Base-by-base conservation (phyloP, 2,888 invertebrate genomes). In the Sinhomidia bicolor region DNA sequence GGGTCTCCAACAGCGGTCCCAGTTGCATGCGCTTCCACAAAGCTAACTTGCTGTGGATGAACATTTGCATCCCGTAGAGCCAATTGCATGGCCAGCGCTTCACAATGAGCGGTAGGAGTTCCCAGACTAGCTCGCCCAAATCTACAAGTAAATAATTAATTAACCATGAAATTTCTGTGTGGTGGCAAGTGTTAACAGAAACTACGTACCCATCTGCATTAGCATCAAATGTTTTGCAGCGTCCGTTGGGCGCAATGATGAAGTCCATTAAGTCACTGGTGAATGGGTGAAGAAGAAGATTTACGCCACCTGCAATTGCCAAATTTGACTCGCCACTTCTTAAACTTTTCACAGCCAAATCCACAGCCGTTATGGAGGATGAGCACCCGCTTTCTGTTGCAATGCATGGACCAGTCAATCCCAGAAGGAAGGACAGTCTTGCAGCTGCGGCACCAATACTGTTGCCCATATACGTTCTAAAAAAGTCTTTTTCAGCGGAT, bases 41-140 rank as follows among this genome's bases (percentile, higher is more conserved):
- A 85, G 12, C 29, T 60, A 0, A 85, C 76, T 14, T 76, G 26
- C 26, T 32, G n/a, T 17, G 85, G 76, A 94, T 93, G 95, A 80
- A 99, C 94, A 0, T 96, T 95, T 36, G 96, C 96, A 94, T 98
- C 76, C 20, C 68, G n/a, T 10, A 89, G 23, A 0, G 89, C 89
- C 23, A 78, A 47, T 10, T 51, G 17, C 85, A 89, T 89, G 5
- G 86, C 89, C 17, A 83, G 36, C 9, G 62, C 74, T 32, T 85
- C 85, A 29, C 74, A 85, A 17, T 85, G 62, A 0, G 62, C 51
- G 0, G 85, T 84, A 1, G 82, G 82, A n/a, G 82, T 83, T 0
- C 82, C 82, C 7, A 83, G 9, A 32, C 82, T 83, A 5, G 82
- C 82, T 12, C 51, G n/a, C 1, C 51, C 51, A 51, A 51, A 51